Evolutionary conservation across 2,888 invertebrate species (phyloP).

Genomic region (Tipula unca): DNA sequence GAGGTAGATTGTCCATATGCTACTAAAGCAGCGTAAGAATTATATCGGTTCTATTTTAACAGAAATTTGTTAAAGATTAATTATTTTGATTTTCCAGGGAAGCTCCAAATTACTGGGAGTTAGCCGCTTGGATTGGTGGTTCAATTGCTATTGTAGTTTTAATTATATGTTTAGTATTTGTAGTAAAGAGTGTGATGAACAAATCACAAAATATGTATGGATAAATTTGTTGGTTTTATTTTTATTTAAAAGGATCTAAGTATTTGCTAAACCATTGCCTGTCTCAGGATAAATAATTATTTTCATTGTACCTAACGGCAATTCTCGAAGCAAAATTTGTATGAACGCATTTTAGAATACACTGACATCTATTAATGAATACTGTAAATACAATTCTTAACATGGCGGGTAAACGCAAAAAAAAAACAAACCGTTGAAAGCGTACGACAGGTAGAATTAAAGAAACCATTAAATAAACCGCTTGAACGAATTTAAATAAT

Average conservation of each 20-base stretch:
- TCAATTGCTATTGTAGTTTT: neutral
- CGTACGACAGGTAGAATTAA: too few relatives aligned
- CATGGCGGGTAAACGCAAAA: too few relatives aligned
- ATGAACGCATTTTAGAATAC: too few relatives aligned
- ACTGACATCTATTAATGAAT: too few relatives aligned
- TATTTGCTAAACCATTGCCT: too few relatives aligned
- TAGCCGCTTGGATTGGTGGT: neutral
- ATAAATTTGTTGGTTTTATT: neutral
- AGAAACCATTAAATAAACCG: too few relatives aligned
- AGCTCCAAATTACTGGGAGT: neutral
- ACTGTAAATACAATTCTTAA: too few relatives aligned
- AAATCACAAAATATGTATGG: neutral
- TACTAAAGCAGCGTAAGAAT: neutral
- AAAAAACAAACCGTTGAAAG: too few relatives aligned
- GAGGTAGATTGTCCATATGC: neutral
- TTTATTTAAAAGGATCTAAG: neutral
- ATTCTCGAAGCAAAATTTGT: too few relatives aligned
- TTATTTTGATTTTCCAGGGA: neutral
- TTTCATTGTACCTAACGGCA: too few relatives aligned
- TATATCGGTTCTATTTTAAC: neutral
- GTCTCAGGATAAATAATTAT: too few relatives aligned
- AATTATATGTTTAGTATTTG: neutral
- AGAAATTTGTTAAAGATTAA: neutral
- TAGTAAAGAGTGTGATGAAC: neutral
- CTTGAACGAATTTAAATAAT: too few relatives aligned